Base-by-base conservation (phyloP, 2,797 vertebrate genomes). In the Muscicapa striata region DNA sequence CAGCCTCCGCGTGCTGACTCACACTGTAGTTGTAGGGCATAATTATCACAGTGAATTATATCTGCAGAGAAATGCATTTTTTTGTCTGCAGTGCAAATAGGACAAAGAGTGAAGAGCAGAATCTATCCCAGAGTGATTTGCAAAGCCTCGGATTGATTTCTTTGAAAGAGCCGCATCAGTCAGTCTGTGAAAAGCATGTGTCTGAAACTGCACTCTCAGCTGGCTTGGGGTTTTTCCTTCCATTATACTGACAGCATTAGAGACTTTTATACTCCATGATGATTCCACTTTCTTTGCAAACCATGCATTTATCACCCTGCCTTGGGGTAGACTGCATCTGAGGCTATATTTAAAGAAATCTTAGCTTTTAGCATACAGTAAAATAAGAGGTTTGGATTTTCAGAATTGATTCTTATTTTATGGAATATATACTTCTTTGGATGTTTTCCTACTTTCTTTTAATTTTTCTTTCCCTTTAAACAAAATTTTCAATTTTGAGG, bases 151-250 rank as follows among this genome's bases (percentile, higher is more conserved):
- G 64, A 94, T 4, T 95, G 90, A 93, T 94, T 96, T 96, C 81
- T 96, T 94, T 95, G 87, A 97, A 97, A 94, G 84, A 95, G 84
- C 84, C 2, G 1, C 92, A 97, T 97, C 94, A 95, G 94, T 96
- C 93, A 96, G 84, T 84, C 90, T 93, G 49, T 92, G 89, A 97
- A 91, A 75, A 89, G 32, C 68, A n/a, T 77, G 11, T 86, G 87
- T 95, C 92, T 85, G 86, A 97, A 93, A 92, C 74, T 88, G 92
- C 91, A 93, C 89, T 96, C 91, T 97, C 91, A 93, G 96, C 59
- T 86, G 89, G 72, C 93, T 72, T 93, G 87, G 84, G 90, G 21
- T 46, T 95, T 94, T 92, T 90, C 77, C 38, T 92, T 88, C 52
- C 59, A 81, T 93, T 86, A 68, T 48, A 54, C 52, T 63, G 89